Evolutionary conservation across 2,888 invertebrate genomes (phyloP).

Genomic region (Eremobia ochroleuca): DNA sequence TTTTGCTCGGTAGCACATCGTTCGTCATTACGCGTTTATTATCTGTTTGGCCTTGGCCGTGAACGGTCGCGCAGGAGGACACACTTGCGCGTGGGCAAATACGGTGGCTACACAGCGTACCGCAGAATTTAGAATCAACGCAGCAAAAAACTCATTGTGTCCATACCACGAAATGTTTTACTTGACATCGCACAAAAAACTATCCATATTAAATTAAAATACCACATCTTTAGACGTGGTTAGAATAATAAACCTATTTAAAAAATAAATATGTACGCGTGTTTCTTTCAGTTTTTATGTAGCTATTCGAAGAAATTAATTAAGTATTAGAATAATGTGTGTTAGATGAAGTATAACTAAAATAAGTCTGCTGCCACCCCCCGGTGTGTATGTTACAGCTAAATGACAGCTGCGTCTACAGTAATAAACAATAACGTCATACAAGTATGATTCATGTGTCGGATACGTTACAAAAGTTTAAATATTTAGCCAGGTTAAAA

Average conservation of each 20-base stretch:
- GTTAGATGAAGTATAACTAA: slow-evolving; percentile 42
- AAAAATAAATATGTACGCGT: slow-evolving; percentile 37
- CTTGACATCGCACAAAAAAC: slow-evolving; percentile 64
- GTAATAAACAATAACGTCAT: slow-evolving; percentile 42
- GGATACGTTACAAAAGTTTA: slow-evolving; percentile 1
- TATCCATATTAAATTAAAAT: slow-evolving; percentile 67
- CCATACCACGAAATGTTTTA: slow-evolving; percentile 68
- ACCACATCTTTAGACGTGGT: slow-evolving; percentile 57
- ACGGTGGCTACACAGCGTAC: slow-evolving; percentile 73
- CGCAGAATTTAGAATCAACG: slow-evolving; percentile 74
- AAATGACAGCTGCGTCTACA: slow-evolving; percentile 46
- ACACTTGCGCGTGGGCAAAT: slow-evolving; percentile 80
- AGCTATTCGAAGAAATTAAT: slow-evolving; percentile 49
- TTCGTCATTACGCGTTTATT: slow-evolving; percentile 88
- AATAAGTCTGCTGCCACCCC: slow-evolving; percentile 43
- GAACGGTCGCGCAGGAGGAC: slow-evolving; percentile 86
- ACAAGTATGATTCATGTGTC: slow-evolving; percentile 25
- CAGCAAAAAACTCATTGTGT: slow-evolving; percentile 73
- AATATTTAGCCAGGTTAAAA: not conserved
- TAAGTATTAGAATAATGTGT: slow-evolving; percentile 40
- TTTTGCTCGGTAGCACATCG: slow-evolving; percentile 85
- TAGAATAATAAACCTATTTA: slow-evolving; percentile 60
- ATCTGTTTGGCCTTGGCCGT: slow-evolving; percentile 89
- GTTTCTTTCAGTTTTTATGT: slow-evolving; percentile 45
- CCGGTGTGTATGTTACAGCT: slow-evolving; percentile 43